Percentiles rank a stretch among this genome's conserved stretches.
Evolutionary conservation across 2,113 vertebrate species (phyloP).

Genomic region (Ophthalmolycus amberensis): DNA sequence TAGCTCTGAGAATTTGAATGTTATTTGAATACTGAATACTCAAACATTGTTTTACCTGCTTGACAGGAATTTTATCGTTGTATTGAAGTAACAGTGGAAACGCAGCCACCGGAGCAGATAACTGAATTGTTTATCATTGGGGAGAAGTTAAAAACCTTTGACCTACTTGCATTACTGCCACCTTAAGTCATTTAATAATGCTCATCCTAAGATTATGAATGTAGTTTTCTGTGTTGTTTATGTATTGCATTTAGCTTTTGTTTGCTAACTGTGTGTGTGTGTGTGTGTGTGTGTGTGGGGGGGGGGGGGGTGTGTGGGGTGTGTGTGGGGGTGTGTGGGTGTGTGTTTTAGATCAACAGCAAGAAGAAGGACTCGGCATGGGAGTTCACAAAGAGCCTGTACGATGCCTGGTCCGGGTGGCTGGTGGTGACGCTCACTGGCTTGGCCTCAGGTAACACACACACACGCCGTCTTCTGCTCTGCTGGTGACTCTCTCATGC

Average conservation of each 20-base stretch:
- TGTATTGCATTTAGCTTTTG: background rate
- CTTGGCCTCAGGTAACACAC: constrained; percentile 91
- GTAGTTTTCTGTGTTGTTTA: background rate
- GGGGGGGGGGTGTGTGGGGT: too few species aligned
- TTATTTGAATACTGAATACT: constrained; percentile 26
- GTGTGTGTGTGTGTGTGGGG: constrained; percentile 49
- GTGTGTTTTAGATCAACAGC: constrained; percentile 92
- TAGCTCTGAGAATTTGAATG: constrained; percentile 7
- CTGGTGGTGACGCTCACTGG: constrained; percentile 97
- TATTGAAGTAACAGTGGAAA: background rate
- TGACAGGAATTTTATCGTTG: background rate
- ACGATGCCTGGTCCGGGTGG: constrained; percentile 99
- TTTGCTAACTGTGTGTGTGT: constrained; percentile 30
- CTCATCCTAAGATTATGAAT: background rate
- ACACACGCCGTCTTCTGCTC: constrained; percentile 4
- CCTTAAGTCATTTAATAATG: background rate
- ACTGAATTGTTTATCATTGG: background rate
- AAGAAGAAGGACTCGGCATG: constrained; percentile 98
- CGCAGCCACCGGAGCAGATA: background rate
- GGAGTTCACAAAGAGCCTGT: constrained; percentile 98
- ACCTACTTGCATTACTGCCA: background rate
- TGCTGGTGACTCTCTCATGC: constrained; percentile 54
- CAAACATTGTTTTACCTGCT: background rate
- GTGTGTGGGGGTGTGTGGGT: constrained; percentile 40
- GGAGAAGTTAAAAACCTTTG: background rate